Conservation (phyloP, 2,797 vertebrate genomes). For the Erpetoichthys calabaricus region DNA sequence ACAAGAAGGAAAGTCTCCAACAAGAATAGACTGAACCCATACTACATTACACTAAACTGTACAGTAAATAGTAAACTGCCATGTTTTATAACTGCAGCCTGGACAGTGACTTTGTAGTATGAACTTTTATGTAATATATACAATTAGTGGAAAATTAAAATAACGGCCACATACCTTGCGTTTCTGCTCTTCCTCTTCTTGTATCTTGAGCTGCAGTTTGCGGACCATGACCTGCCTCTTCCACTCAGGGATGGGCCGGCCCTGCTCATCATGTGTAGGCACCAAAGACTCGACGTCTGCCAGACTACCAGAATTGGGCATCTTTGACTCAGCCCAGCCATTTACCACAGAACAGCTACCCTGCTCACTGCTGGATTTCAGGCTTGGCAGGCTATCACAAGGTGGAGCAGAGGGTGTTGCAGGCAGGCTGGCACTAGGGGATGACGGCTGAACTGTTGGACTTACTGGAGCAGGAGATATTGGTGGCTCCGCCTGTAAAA, state of each 20-base stretch:
- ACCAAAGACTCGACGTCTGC: conserved; percentile 68
- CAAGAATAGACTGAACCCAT: too few relatives aligned
- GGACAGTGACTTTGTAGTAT: too few relatives aligned
- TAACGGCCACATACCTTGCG: conserved; percentile 60
- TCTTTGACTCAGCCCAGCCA: conserved; percentile 46
- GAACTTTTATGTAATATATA: too few relatives aligned
- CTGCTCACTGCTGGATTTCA: conserved; percentile 40
- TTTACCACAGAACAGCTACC: conserved; percentile 50
- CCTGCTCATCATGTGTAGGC: conserved; percentile 80
- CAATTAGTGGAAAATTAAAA: too few relatives aligned
- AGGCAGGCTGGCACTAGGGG: conserved; percentile 26
- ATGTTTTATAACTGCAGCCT: too few relatives aligned
- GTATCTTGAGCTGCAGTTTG: conserved; percentile 86
- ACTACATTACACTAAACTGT: too few relatives aligned
- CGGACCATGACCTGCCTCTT: conserved; percentile 90
- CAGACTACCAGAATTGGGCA: conserved; percentile 37
- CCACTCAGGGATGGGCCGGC: conserved; percentile 79
- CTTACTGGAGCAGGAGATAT: conserved; percentile 20
- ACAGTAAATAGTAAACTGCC: too few relatives aligned
- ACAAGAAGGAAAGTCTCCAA: too few relatives aligned
- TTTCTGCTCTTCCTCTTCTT: conserved; percentile 84
- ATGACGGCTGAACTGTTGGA: conserved; percentile 29
- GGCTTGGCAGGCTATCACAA: conserved; percentile 16
- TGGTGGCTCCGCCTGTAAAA: too few relatives aligned
- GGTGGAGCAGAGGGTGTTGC: conserved; percentile 32